phyloP scores from a whole-genome alignment of 2,888 invertebrate species.

The Drosophila macrospina region DNA sequence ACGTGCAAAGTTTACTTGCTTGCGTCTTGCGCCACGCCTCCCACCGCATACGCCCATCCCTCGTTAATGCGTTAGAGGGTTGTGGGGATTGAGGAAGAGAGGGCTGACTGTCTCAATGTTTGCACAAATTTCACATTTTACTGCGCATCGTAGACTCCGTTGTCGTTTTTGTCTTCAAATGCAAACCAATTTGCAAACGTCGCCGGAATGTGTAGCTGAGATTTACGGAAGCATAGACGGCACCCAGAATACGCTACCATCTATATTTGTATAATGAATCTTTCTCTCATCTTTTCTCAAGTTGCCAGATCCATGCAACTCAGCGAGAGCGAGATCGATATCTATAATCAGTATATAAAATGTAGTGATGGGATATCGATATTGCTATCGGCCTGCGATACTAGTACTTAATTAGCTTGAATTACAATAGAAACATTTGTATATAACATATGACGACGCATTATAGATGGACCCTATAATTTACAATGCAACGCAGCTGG shows the following conservation, averaged over 20 bases:
- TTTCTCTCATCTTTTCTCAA: no score
- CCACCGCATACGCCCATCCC: slow-evolving; percentile 14
- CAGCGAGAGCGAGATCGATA: no score
- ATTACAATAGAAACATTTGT: background rate
- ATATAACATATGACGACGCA: background rate
- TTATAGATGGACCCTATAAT: slow-evolving; percentile 21
- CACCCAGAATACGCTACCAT: slow-evolving; percentile 30
- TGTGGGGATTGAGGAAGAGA: no score
- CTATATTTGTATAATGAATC: background rate
- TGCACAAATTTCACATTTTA: slow-evolving; percentile 78
- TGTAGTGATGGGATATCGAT: no score
- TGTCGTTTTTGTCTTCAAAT: slow-evolving; percentile 73
- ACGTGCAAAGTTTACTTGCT: slow-evolving; percentile 71
- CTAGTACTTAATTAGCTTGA: no score
- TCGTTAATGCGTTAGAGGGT: slow-evolving; percentile 4
- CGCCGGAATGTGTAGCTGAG: slow-evolving; percentile 57
- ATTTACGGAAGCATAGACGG: slow-evolving; percentile 47
- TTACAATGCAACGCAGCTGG: slow-evolving; percentile 51
- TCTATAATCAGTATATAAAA: no score
- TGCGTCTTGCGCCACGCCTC: slow-evolving; percentile 54
- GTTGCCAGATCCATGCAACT: no score
- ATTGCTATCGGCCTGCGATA: no score
- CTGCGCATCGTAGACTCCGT: slow-evolving; percentile 59
- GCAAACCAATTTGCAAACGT: slow-evolving; percentile 75
- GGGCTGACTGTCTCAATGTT: slow-evolving; percentile 58